Evolutionary conservation across 2,113 vertebrate genomes (phyloP).

Genomic region (Vicugna pacos): DNA sequence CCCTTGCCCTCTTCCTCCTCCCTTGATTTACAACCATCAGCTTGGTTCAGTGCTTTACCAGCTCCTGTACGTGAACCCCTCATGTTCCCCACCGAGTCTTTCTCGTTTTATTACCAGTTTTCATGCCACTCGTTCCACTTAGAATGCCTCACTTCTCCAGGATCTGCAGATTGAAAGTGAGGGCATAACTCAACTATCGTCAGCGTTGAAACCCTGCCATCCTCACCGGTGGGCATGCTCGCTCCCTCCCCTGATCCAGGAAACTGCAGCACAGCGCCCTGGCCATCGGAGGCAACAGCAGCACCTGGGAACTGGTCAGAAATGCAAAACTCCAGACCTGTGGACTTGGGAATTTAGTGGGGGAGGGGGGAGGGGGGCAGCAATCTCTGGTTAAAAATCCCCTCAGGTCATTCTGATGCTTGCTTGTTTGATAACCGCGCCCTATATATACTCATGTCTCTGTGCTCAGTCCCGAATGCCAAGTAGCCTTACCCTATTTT

Average conservation of each 20-base stretch:
- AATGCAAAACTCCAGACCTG: not conserved
- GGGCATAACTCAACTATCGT: not conserved
- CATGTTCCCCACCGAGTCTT: not conserved
- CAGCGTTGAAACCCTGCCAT: not conserved
- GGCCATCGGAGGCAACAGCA: not conserved
- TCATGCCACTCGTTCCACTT: not conserved
- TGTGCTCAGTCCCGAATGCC: not conserved
- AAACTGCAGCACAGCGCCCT: not conserved
- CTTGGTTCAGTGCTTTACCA: not conserved
- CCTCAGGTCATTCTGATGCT: not conserved
- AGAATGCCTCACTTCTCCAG: not conserved
- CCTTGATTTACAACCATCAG: not conserved
- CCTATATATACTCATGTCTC: fast-evolving
- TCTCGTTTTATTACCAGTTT: not conserved
- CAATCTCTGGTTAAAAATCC: not conserved
- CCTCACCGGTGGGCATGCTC: not conserved
- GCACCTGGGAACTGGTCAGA: not conserved
- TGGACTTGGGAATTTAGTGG: not conserved
- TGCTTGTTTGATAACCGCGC: not conserved
- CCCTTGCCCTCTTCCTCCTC: not conserved
- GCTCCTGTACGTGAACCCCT: not conserved
- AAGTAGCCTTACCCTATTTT: not conserved
- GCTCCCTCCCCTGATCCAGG: not conserved
- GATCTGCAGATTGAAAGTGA: not conserved
- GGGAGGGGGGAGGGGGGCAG: not conserved